Conservation (phyloP, 2,888 invertebrate genomes). For the Eudemis profundana region DNA sequence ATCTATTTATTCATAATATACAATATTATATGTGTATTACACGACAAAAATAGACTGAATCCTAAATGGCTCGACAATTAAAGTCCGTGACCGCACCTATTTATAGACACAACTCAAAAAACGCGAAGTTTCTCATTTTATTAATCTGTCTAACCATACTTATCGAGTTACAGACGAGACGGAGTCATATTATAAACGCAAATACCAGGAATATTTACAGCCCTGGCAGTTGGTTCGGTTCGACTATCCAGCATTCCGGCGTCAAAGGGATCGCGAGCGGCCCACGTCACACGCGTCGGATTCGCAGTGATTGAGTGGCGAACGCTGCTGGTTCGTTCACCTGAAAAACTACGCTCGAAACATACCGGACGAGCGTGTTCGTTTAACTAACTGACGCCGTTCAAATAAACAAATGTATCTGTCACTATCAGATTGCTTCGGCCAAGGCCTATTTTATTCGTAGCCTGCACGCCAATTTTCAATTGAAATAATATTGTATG, state of each 20-base stretch:
- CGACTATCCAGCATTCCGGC: background rate
- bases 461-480: too few relatives aligned
- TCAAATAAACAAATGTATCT: background rate
- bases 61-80: too few relatives aligned
- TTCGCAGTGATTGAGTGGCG: constrained; percentile 29
- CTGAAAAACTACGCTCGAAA: constrained; percentile 16
- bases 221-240: background rate
- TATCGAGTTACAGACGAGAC: too few relatives aligned
- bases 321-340: background rate
- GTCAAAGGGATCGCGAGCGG: constrained; percentile 14
- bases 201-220: constrained; percentile 12
- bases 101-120: too few relatives aligned
- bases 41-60: too few relatives aligned
- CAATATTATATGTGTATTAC: too few relatives aligned
- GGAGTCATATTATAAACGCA: too few relatives aligned
- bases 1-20: too few relatives aligned
- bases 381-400: background rate
- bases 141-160: too few relatives aligned
- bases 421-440: constrained; percentile 9
- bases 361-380: background rate
- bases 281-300: background rate
- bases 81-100: too few relatives aligned
- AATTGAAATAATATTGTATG: background rate
- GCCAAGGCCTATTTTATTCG: too few relatives aligned
- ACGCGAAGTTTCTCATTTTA: too few relatives aligned